Base-by-base conservation (phyloP, 2,797 vertebrate species). In the Balearica regulorum region DNA sequence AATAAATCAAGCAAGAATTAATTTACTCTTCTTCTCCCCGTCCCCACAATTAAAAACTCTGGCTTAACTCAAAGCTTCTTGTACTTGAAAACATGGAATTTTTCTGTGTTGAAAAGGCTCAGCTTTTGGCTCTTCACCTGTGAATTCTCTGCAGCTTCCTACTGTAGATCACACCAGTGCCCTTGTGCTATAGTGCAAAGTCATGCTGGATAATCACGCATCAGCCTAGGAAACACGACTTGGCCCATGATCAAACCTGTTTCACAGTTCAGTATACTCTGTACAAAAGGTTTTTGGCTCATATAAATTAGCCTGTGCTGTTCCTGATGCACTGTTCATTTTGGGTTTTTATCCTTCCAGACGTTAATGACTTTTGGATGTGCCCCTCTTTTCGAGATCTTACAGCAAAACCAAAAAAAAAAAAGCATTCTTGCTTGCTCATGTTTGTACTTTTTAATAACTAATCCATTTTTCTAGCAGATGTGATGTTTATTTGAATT, bases 131-230 rank as follows among this genome's bases (percentile, higher is more conserved):
- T 90, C 41, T 54, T 95, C 77, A 91, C 66, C 82, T 94, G 62
- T 66, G 51, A 68, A 87, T 89, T 85, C 41, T 51, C 64, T 91
- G 79, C 81, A 80, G 71, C 51, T 78, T 10, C 14, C 43, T 62
- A 5, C 41, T 1, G 3, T 28, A 60, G 87, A 48, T 94, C 76
- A 29, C 60, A 62, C 35, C 73, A 4, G 7, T 75, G 91, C 78
- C 95, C 93, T 96, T 96, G 92, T 93, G 54, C 76, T 86, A 0
- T 62, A 89, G 41, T 92, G 89, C 95, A 94, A 89, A 95, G 93
- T 96, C 96, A 96, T 91, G 85, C 91, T 90, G 87, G 92, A 89
- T 94, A 94, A 96, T 92, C 92, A 90, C 6, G 5, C 84, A 64
- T 35, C 89, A 93, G 80, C 75, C 87, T 70, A 80, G 91, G 91